A percentile compares a stretch with the other conserved stretches of the same genome.
Evolutionary conservation across 2,888 invertebrate species (phyloP).

Genomic region (Acanthoscelides obtectus): DNA sequence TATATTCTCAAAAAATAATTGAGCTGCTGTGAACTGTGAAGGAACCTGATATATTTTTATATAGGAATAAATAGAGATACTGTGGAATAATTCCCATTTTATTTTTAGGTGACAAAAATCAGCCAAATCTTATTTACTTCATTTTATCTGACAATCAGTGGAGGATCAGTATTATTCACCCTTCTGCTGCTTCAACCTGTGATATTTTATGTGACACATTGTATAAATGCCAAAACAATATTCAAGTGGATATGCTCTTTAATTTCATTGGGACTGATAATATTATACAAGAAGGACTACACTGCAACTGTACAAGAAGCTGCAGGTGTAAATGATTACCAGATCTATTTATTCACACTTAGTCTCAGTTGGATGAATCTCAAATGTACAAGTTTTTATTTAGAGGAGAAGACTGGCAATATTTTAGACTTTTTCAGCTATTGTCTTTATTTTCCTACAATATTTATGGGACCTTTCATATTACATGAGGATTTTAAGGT

Average conservation of each 20-base stretch:
- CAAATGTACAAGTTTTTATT: slow-evolving; percentile 70
- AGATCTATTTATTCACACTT: slow-evolving; percentile 52
- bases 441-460: slow-evolving; percentile 76
- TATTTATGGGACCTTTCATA: slow-evolving; percentile 81
- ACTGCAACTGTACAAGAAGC: slow-evolving; percentile 19
- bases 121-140: slow-evolving; percentile 55
- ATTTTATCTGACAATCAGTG: slow-evolving; percentile 32
- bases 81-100: slow-evolving; percentile 7
- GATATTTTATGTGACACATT: slow-evolving; percentile 46
- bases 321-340: slow-evolving; percentile 41
- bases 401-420: slow-evolving; percentile 51
- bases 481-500: slow-evolving; percentile 66
- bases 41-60: no score
- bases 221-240: slow-evolving; percentile 43
- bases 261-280: slow-evolving; percentile 42
- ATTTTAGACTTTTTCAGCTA: slow-evolving; percentile 62
- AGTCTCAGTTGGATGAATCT: slow-evolving; percentile 67
- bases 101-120: slow-evolving; percentile 48
- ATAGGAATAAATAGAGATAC: no score
- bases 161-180: slow-evolving; percentile 26
- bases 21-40: no score
- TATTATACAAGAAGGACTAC: slow-evolving; percentile 25
- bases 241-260: slow-evolving; percentile 56
- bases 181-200: slow-evolving; percentile 50
- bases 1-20: no score